A percentile compares a stretch with the other conserved stretches of the same genome.
phyloP scores from a whole-genome alignment of 2,888 invertebrate species.

The Thereva nobilitata region DNA sequence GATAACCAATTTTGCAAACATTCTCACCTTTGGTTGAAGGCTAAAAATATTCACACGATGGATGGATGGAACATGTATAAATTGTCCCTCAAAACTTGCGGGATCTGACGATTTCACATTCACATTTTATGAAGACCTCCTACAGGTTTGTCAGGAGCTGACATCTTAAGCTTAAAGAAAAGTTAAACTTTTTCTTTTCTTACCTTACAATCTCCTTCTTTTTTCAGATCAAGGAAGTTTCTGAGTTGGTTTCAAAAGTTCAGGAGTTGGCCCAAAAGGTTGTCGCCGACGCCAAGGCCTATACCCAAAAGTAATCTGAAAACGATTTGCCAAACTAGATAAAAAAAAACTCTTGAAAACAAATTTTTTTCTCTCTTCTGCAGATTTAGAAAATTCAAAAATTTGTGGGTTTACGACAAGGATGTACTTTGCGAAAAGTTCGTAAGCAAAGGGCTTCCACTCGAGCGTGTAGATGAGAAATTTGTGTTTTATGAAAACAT shows the following conservation, averaged over 20 bases:
- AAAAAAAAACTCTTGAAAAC: no score
- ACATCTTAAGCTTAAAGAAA: no score
- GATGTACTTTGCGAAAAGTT: conserved; percentile 76
- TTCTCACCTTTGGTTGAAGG: conserved; percentile 52
- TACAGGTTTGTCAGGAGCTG: conserved; percentile 60
- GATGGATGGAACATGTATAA: conserved; percentile 81
- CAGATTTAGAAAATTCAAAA: conserved; percentile 75
- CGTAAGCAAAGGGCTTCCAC: conserved; percentile 66
- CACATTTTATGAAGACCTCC: conserved; percentile 80
- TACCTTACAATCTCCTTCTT: conserved; percentile 27
- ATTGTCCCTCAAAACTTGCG: conserved; percentile 60
- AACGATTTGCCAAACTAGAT: conserved; percentile 42
- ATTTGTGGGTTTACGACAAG: conserved; percentile 79
- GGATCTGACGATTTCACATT: conserved; percentile 64
- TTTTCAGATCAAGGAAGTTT: conserved; percentile 71
- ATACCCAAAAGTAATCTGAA: conserved; percentile 62
- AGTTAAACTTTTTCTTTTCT: no score
- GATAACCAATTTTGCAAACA: neutral
- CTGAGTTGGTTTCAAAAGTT: conserved; percentile 67
- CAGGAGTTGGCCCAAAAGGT: conserved; percentile 70
- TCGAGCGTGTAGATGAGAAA: conserved; percentile 76
- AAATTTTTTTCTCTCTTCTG: conserved; percentile 3
- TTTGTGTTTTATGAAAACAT: conserved; percentile 82
- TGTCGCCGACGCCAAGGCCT: conserved; percentile 67
- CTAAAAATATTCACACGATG: conserved; percentile 79